Evolutionary conservation across 2,888 invertebrate species (phyloP).

Genomic region (Salpingus planirostris): DNA sequence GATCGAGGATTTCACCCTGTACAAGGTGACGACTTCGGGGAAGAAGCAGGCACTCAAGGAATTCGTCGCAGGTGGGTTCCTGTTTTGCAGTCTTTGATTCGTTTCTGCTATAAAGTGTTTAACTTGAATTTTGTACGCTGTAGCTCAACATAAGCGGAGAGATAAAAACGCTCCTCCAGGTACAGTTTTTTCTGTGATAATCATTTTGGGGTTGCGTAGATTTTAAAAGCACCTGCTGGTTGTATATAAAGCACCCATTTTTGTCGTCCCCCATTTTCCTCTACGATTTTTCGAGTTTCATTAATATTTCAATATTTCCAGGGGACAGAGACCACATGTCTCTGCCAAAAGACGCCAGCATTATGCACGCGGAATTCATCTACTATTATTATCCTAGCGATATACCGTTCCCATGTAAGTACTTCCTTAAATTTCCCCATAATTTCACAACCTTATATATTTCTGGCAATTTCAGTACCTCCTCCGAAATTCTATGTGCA

Average conservation of each 20-base stretch:
- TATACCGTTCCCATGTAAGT: constrained; percentile 76
- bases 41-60: constrained; percentile 70
- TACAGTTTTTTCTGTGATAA: constrained; percentile 15
- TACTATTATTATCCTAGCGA: constrained; percentile 95
- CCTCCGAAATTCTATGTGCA: constrained; percentile 88
- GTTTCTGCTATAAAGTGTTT: not conserved
- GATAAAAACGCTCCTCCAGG: constrained; percentile 37
- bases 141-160: constrained; percentile 51
- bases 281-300: too few species aligned
- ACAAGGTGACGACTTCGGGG: constrained; percentile 69
- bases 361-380: constrained; percentile 92
- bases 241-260: too few species aligned
- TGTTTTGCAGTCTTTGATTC: not conserved
- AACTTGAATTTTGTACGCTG: constrained; percentile 24
- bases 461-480: constrained; percentile 72
- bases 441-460: too few species aligned
- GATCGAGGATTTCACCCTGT: constrained; percentile 85
- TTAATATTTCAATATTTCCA: too few species aligned
- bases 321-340: constrained; percentile 71
- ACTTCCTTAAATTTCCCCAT: too few species aligned
- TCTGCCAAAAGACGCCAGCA: constrained; percentile 81
- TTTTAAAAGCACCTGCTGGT: too few species aligned
- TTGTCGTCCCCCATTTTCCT: too few species aligned
- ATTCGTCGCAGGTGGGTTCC: constrained; percentile 58
- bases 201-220: too few species aligned